These are phyloP conservation scores for Aphaenogaster rudis DNA, from an alignment of 1,140 invertebrate species.

Conservation along the genomic window DNA sequence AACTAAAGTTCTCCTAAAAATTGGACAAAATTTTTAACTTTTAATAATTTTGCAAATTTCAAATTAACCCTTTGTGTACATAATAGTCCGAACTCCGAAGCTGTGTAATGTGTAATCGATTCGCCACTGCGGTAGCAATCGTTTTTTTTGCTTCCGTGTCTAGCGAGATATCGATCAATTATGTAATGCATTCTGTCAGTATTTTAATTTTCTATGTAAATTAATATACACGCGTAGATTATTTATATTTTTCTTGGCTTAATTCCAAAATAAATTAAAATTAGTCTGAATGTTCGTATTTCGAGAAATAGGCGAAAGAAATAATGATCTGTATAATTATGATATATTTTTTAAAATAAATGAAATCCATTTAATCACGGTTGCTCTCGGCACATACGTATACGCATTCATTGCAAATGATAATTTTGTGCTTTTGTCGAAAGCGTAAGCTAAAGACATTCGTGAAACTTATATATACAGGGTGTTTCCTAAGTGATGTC, in stretches of 20 bases:
- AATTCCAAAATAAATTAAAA: no score
- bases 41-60: not conserved
- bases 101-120: not conserved
- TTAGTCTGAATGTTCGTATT: no score
- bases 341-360: not conserved
- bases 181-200: no score
- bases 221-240: no score
- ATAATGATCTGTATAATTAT: not conserved
- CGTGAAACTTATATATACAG: not conserved
- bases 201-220: no score
- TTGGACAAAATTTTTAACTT: not conserved
- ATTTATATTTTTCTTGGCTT: no score
- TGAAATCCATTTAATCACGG: not conserved
- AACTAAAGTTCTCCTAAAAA: slow-evolving; percentile 92
- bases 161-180: not conserved
- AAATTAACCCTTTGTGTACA: not conserved
- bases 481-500: no score
- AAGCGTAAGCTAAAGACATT: not conserved
- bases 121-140: not conserved
- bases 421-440: not conserved
- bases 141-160: no score
- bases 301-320: not conserved
- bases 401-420: not conserved
- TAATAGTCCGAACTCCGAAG: not conserved
- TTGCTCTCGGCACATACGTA: not conserved